phyloP scores from a whole-genome alignment of 2,888 invertebrate genomes.

The Marasmarcha lunaedactyla region DNA sequence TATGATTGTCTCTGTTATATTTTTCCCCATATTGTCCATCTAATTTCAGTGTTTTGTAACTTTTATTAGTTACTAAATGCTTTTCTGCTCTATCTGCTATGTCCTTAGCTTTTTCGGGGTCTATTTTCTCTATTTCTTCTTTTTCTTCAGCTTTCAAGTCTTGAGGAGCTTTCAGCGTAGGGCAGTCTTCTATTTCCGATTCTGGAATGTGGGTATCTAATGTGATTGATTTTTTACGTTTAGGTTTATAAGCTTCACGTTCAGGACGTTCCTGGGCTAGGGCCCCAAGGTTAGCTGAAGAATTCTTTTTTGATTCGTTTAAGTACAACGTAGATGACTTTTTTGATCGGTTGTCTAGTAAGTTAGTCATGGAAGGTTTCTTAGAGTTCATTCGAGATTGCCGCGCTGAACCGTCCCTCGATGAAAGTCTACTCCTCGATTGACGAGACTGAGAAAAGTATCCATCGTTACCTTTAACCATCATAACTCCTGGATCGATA shows the following conservation, averaged over 20 bases:
- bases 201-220: conserved; percentile 50
- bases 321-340: conserved; percentile 57
- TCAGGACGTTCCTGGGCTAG: conserved; percentile 30
- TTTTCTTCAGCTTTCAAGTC: conserved; percentile 66
- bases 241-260: conserved; percentile 40
- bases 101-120: conserved; percentile 44
- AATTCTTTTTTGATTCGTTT: conserved; percentile 64
- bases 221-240: conserved; percentile 49
- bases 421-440: conserved; percentile 47
- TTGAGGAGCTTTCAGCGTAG: conserved; percentile 59
- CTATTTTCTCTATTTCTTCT: conserved; percentile 46
- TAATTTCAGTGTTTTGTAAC: conserved; percentile 51
- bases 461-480: conserved; percentile 73
- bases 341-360: conserved; percentile 49
- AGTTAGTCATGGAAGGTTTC: conserved; percentile 58
- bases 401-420: conserved; percentile 49
- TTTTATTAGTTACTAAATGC: conserved; percentile 43
- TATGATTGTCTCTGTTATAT: conserved; percentile 49
- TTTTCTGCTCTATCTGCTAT: conserved; percentile 50
- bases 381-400: conserved; percentile 57
- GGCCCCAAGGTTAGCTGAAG: conserved; percentile 42
- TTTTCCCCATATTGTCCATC: conserved; percentile 51
- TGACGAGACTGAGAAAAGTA: conserved; percentile 69
- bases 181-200: conserved; percentile 64
- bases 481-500: conserved; percentile 75